Percentiles rank a stretch among this genome's conserved stretches.
phyloP scores from a whole-genome alignment of 2,797 vertebrate genomes.

The Cirrhinus mrigala region DNA sequence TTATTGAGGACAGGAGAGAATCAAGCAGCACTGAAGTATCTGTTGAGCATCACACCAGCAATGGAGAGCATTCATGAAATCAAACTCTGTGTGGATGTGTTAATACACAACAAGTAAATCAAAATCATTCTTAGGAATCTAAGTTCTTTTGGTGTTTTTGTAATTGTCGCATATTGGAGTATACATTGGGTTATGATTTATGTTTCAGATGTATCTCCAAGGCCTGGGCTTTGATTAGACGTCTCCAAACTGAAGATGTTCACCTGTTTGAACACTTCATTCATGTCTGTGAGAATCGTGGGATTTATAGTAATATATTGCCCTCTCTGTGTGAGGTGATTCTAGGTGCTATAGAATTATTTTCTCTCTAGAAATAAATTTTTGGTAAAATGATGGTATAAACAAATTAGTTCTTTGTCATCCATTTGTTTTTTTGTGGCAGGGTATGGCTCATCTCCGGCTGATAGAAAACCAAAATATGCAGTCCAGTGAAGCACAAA shows the following conservation, averaged over 20 bases:
- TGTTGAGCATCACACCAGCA: slow-evolving; percentile 64
- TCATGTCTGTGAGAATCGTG: slow-evolving; percentile 55
- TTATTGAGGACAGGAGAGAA: slow-evolving; percentile 66
- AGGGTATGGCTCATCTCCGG: background rate
- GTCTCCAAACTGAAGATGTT: slow-evolving; percentile 54
- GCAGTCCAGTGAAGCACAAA: background rate
- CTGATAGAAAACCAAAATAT: background rate
- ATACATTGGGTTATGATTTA: background rate
- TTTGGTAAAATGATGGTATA: background rate
- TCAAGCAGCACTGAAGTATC: slow-evolving; percentile 65
- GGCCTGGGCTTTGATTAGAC: slow-evolving; percentile 65
- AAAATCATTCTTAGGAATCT: no score
- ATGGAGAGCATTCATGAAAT: slow-evolving; percentile 65
- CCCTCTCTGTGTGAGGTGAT: background rate
- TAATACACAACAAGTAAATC: slow-evolving; percentile 68
- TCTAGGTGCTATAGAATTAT: background rate
- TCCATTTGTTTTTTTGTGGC: background rate
- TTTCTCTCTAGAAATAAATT: background rate
- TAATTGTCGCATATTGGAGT: background rate
- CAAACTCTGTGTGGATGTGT: slow-evolving; percentile 65
- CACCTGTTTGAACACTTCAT: slow-evolving; percentile 58
- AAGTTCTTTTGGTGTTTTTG: background rate
- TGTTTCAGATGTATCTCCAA: slow-evolving; percentile 62
- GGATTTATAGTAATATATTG: slow-evolving; percentile 45
- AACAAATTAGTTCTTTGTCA: background rate